Base-by-base conservation (phyloP, 1,140 invertebrate species). In the Cydia splendana region DNA sequence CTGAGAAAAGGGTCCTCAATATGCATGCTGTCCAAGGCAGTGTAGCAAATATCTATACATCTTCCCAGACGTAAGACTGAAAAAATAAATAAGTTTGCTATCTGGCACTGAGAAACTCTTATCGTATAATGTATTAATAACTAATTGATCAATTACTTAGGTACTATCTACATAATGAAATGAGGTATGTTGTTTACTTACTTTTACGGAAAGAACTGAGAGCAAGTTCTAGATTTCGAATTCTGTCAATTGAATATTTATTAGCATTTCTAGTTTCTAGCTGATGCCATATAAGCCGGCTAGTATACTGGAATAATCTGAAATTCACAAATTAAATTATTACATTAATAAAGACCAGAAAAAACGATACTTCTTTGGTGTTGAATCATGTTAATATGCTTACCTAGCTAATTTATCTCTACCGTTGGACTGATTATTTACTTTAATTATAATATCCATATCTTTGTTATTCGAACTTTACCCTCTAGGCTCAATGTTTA, bases 61-160 rank as follows among this genome's bases (percentile, higher is more conserved):
- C 97, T 96, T 79, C 97, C 98, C 86, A 98, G 94, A 51, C 97
- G 94, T 7, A 98, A 87, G 78, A 98, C 97, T 98, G 93, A 76
- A 95, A 95, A 82, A 81, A 81, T 85, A 78, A 80, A 84, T 74
- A 77, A 62, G 57, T 62, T 24, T 12, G 10, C 0, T 62, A 7
- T 12, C n/a, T 2, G 7, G 20, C 20, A 62, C 24, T 24, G 6
- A 20, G 20, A 24, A 62, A 24, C 7, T 24, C 6, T 62, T 24
- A 20, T 62, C 9, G 0, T 24, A 24, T 24, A 24, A 10, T 62
- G n/a, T 18, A 57, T 7, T 57, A 57, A 57, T 57, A 18, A 18
- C 53, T 57, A 7, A 2, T 48, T 48, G 13, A 48, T 18, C 10
- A 57, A 20, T n/a, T 18, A 57, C 53, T 18, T 57, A 57, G 2